Conservation (phyloP, 2,797 vertebrate species). For the Lagocephalus sceleratus region DNA sequence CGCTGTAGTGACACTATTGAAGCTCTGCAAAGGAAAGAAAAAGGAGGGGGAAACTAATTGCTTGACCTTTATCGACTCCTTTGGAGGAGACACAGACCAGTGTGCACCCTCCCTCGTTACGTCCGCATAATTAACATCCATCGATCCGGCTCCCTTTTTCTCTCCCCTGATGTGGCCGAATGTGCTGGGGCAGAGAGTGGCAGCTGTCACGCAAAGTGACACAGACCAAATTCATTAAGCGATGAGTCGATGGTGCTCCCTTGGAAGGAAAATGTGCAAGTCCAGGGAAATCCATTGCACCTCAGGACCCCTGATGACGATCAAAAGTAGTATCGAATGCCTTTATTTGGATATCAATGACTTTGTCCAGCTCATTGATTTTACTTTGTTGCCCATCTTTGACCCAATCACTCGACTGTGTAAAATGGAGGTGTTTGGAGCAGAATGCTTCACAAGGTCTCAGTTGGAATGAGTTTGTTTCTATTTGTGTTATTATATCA, state of each 20-base stretch:
- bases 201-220: slow-evolving; percentile 64
- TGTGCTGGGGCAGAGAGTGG: slow-evolving; percentile 56
- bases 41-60: slow-evolving; percentile 68
- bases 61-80: slow-evolving; percentile 81
- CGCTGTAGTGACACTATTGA: slow-evolving; percentile 55
- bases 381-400: slow-evolving; percentile 42
- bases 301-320: slow-evolving; percentile 38
- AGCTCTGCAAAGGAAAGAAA: slow-evolving; percentile 22
- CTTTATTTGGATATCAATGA: slow-evolving; percentile 60
- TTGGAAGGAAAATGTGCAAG: not conserved
- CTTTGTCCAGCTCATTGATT: slow-evolving; percentile 51
- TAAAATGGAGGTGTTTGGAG: slow-evolving; percentile 19
- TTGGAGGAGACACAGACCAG: slow-evolving; percentile 62
- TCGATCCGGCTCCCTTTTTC: slow-evolving; percentile 78
- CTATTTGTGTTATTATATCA: no score
- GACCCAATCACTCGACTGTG: slow-evolving; percentile 12
- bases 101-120: slow-evolving; percentile 73
- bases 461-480: no score
- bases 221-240: slow-evolving; percentile 63
- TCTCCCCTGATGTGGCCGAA: slow-evolving; percentile 55
- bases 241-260: slow-evolving; percentile 42
- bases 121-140: slow-evolving; percentile 88
- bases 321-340: slow-evolving; percentile 49
- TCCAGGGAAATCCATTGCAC: slow-evolving; percentile 38
- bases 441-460: not conserved